Evolutionary conservation across 1,140 invertebrate species (phyloP), one percentile per base, ranked within the genome.

Genomic region (Drosophila parvula): DNA sequence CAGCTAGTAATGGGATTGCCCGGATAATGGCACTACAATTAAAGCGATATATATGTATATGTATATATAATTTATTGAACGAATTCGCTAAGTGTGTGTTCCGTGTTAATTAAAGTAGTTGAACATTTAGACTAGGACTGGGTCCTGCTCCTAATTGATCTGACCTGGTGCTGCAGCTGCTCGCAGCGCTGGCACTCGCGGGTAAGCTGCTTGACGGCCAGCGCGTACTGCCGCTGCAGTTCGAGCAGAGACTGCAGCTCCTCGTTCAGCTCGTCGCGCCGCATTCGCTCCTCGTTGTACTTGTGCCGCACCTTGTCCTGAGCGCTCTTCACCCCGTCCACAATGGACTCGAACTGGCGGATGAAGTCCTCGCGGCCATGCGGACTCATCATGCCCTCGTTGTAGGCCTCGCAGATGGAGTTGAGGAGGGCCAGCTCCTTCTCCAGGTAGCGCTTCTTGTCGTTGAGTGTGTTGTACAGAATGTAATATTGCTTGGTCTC

Each of bases 401-500:
- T 95, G 93, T 98, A 98, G 91, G 96, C 98, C 83, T 99, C 97
- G 78, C 97, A 94, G 74, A 99, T 98, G 0, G 98, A 99, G 93
- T 99, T 98, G 7, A 99, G 92, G 43, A 99, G 93, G 22, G 96
- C 95, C 43, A 99, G 93, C 93, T 99, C 98, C 91, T 98, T 99
- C 48, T 95, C 95, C 69, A 99, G 94, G 92, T 99, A 99, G 30
- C 96, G 93, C 92, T 97, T 97, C 5, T 97, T 97, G 93, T 99
- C 98, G 91, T 98, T 96, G n/a, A 99, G 93, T 6, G 97, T 98
- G 93, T 99, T 99, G 92, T 98, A 98, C 57, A 99, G 93, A 32
- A 97, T 98, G 91, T 98, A 99, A 93, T 98, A 98, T 93, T 99
- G 97, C 92, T 99, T 99, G 0, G 98, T 99, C 94, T 99, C 98